Evolutionary conservation across 2,888 invertebrate genomes (phyloP).

Genomic region (Zele albiditarsus): DNA sequence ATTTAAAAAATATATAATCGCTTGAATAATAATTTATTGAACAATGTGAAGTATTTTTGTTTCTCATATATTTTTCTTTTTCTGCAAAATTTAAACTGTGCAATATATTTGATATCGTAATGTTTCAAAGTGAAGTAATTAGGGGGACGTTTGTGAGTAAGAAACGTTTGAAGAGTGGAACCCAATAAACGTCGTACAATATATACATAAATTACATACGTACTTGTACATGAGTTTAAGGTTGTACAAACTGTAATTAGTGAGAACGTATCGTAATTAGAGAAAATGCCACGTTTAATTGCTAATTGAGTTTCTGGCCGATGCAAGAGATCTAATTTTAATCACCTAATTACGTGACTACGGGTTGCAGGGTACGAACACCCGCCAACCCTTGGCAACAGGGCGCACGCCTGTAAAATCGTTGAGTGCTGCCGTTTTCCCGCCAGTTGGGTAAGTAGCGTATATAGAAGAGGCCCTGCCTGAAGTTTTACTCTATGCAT

Average conservation of each 20-base stretch:
- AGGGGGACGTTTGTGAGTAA: neutral
- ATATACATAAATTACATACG: neutral
- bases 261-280: constrained; percentile 76
- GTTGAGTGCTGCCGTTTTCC: constrained; percentile 35
- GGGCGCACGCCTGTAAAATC: constrained; percentile 56
- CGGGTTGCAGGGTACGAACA: constrained; percentile 69
- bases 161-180: neutral
- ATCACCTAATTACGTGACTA: constrained; percentile 77
- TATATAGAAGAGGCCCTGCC: neutral
- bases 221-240: constrained; percentile 17
- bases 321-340: constrained; percentile 76
- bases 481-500: too few relatives aligned
- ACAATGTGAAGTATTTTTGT: too few relatives aligned
- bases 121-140: too few relatives aligned
- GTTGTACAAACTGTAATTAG: constrained; percentile 73
- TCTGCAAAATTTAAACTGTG: too few relatives aligned
- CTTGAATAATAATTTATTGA: too few relatives aligned
- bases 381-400: constrained; percentile 56
- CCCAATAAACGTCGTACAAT: neutral
- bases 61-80: too few relatives aligned
- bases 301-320: constrained; percentile 77
- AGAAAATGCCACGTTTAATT: constrained; percentile 78
- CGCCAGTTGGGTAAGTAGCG: neutral
- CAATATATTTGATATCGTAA: too few relatives aligned
- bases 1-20: too few relatives aligned